phyloP scores from a whole-genome alignment of 2,113 vertebrate genomes.

The Hymenochirus boettgeri region DNA sequence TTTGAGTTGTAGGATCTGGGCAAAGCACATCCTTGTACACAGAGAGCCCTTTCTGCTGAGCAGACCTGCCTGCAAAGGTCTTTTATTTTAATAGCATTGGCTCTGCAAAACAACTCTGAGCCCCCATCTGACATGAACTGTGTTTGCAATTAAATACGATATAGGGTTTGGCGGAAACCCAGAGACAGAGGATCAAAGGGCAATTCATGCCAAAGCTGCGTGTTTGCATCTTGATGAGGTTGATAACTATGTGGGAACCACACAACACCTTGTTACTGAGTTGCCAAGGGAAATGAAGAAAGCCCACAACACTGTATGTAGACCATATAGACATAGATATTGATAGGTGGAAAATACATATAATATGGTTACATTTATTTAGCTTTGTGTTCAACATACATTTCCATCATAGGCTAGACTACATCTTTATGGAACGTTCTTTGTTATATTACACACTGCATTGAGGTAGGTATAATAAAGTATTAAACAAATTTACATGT shows the following conservation, averaged over 20 bases:
- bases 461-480: too few relatives aligned
- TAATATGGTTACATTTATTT: too few relatives aligned
- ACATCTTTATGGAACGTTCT: too few relatives aligned
- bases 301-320: neutral
- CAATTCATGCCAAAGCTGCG: conserved; percentile 21
- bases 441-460: too few relatives aligned
- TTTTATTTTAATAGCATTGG: conserved; percentile 56
- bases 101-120: conserved; percentile 52
- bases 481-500: too few relatives aligned
- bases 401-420: too few relatives aligned
- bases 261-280: neutral
- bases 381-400: too few relatives aligned
- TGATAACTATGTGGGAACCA: neutral
- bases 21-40: conserved; percentile 44
- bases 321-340: too few relatives aligned
- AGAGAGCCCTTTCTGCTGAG: conserved; percentile 50
- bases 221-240: neutral
- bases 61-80: conserved; percentile 41
- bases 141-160: conserved; percentile 48
- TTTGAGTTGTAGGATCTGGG: conserved; percentile 39
- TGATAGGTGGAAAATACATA: too few relatives aligned
- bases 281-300: neutral
- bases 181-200: conserved; percentile 45
- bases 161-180: conserved; percentile 45
- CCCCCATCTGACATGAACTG: conserved; percentile 37